Conservation (phyloP, 2,113 vertebrate genomes). For the Accipiter virgatus region DNA sequence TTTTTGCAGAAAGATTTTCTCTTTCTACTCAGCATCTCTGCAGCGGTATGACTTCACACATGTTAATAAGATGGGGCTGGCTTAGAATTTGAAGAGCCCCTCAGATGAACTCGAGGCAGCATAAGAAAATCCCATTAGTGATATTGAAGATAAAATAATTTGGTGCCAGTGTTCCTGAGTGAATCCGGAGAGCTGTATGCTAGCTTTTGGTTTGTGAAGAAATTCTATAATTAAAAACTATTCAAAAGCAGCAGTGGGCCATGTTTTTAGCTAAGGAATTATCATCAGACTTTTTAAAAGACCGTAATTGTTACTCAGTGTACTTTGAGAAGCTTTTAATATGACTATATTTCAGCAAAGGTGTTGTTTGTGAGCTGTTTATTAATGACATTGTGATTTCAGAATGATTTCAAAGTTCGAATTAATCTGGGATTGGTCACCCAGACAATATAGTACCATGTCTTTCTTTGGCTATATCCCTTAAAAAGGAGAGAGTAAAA, state of each 20-base stretch:
- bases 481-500: background rate
- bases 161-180: background rate
- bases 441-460: background rate
- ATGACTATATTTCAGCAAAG: background rate
- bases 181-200: background rate
- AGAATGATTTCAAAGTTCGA: background rate
- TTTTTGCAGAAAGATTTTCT: background rate
- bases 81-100: background rate
- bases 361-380: background rate
- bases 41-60: background rate
- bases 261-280: background rate
- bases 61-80: background rate
- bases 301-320: background rate
- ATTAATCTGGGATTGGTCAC: background rate
- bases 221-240: background rate
- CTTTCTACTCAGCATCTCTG: background rate
- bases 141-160: background rate
- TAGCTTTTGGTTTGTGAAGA: background rate
- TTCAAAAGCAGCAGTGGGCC: background rate
- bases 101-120: background rate
- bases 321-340: background rate
- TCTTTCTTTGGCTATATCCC: background rate
- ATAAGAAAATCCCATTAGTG: background rate
- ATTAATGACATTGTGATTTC: background rate
- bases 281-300: background rate